A percentile compares a stretch with the other conserved stretches of the same genome.
phyloP scores from a whole-genome alignment of 2,113 vertebrate species.

The Nanorana parkeri region DNA sequence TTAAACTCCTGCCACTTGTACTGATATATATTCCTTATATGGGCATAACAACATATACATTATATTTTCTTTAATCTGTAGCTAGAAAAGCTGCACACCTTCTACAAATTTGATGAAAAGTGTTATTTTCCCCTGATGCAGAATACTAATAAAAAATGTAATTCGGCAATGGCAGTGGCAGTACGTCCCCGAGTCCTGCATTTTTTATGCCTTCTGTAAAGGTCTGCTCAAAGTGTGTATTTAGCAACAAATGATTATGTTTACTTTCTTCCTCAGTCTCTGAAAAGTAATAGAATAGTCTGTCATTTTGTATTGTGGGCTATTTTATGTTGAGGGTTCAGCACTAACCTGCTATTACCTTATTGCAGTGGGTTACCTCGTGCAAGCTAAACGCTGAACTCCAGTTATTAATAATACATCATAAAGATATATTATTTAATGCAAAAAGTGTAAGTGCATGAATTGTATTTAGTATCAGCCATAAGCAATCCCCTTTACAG shows the following conservation, averaged over 20 bases:
- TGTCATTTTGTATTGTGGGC: neutral
- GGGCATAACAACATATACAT: neutral
- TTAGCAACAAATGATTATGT: constrained; percentile 13
- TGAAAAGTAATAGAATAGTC: neutral
- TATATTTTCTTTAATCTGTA: neutral
- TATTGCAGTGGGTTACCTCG: too few species aligned
- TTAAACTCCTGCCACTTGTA: too few species aligned
- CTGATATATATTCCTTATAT: too few species aligned
- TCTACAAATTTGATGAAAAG: constrained; percentile 19
- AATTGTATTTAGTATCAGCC: too few species aligned
- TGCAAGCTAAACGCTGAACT: too few species aligned
- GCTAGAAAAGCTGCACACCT: neutral
- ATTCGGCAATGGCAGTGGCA: neutral
- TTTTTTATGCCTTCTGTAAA: constrained; percentile 25
- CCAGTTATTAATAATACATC: too few species aligned
- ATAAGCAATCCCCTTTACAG: too few species aligned
- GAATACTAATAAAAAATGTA: constrained; percentile 17
- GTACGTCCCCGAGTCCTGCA: neutral
- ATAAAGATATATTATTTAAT: too few species aligned
- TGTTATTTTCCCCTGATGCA: constrained; percentile 23
- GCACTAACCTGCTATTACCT: too few species aligned
- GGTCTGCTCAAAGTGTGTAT: constrained; percentile 7
- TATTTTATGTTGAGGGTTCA: too few species aligned
- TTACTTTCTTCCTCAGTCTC: constrained; percentile 2
- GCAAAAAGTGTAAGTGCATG: too few species aligned